phyloP scores from a whole-genome alignment of 2,888 invertebrate species.

The Melanophora roralis region DNA sequence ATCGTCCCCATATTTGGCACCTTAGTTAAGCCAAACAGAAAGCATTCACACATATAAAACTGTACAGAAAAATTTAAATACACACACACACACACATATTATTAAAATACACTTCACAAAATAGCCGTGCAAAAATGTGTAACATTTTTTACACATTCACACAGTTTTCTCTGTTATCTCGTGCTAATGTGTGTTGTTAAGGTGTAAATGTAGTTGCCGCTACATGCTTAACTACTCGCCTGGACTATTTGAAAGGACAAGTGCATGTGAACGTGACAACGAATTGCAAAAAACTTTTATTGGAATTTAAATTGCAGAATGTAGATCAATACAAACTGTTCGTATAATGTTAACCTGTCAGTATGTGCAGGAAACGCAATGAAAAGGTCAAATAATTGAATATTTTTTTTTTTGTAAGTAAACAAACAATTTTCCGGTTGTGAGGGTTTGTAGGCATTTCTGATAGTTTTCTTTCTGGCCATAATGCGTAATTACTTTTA shows the following conservation, averaged over 20 bases:
- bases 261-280: slow-evolving; percentile 24
- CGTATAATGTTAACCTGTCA: not conserved
- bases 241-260: slow-evolving; percentile 5
- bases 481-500: slow-evolving; percentile 54
- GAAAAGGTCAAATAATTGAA: slow-evolving; percentile 56
- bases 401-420: slow-evolving; percentile 50
- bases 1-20: slow-evolving; percentile 2
- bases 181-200: slow-evolving; percentile 14
- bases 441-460: not conserved
- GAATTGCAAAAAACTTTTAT: slow-evolving; percentile 43
- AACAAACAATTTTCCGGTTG: slow-evolving; percentile 48
- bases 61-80: too few species aligned
- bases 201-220: slow-evolving; percentile 43
- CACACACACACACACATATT: not conserved
- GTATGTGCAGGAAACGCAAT: slow-evolving; percentile 12
- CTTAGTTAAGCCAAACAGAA: not conserved
- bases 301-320: slow-evolving; percentile 53
- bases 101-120: not conserved
- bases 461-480: slow-evolving; percentile 13
- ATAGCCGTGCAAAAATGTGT: slow-evolving; percentile 22
- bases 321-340: not conserved
- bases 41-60: not conserved
- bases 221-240: not conserved
- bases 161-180: not conserved
- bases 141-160: slow-evolving; percentile 17